Evolutionary conservation across 2,888 invertebrate genomes (phyloP), one percentile per base, ranked within the genome.

Genomic region (Coenonympha glycerion): DNA sequence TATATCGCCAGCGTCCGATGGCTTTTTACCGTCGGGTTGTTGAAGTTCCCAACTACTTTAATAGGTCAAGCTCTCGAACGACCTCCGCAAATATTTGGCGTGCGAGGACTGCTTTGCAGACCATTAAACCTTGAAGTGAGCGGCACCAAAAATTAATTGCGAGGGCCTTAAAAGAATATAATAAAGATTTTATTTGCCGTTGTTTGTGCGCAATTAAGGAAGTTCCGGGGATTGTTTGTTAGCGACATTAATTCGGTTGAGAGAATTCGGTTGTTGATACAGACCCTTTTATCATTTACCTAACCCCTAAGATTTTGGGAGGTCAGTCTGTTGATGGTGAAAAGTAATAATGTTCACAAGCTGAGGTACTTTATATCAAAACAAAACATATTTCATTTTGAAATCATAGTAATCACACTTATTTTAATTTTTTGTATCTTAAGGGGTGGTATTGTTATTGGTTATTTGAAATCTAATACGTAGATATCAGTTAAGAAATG

Each of bases 71-170:
- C 47, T 47, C 44, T 47, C 26, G 34, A 54, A 44, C 44, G 51
- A 51, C 22, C 50, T 37, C 46, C 24, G 47, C 18, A 34, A 41
- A 42, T 31, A 39, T 45, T 39, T 18, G 24, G 30, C 47, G 36
- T 22, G 36, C 18, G 42, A 31, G 45, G 34, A 45, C 45, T 34
- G 9, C 45, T 45, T 21, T 34, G 33, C 45, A 34, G 34, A 24
- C 45, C 45, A 34, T 45, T 45, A 45, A 45, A 33, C 45, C 22
- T 22, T 24, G 21, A 44, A 30, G 39, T 28, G 15, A 51, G 45
- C 40, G 39, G 47, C 47, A 44, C 47, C 40, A 47, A 54, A 51
- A 51, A 54, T 54, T 54, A 54, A 54, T 51, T 54, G 44, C 47
- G 47, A n/a, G 49, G 50, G 47, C 21, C 49, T 47, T 51, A 47